Evolutionary conservation across 1,140 invertebrate genomes (phyloP).

Genomic region (Lepidurus couesii): DNA sequence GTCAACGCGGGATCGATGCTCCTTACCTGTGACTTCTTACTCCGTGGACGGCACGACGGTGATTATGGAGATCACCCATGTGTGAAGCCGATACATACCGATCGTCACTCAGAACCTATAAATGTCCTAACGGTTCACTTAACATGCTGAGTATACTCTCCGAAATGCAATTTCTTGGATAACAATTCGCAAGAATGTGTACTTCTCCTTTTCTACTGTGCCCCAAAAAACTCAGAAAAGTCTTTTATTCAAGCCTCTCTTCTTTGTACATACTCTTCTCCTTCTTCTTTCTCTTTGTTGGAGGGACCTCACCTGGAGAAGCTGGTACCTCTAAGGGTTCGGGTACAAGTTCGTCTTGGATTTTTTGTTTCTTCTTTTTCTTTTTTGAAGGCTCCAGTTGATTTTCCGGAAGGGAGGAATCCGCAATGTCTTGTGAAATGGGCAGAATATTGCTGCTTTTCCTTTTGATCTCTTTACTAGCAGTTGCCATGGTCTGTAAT

Average conservation of each 20-base stretch:
- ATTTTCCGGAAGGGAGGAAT: not conserved
- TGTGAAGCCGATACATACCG: not conserved
- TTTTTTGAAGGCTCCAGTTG: constrained; percentile 22
- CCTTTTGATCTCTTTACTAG: not conserved
- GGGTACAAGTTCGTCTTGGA: not conserved
- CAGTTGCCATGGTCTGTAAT: not conserved
- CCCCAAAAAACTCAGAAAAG: not conserved
- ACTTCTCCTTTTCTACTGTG: not conserved
- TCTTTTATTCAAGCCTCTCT: not conserved
- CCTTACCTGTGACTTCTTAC: not conserved
- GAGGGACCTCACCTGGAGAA: not conserved
- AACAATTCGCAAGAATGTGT: not conserved
- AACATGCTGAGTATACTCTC: too few species aligned
- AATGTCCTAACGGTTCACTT: too few species aligned
- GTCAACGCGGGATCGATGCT: not conserved
- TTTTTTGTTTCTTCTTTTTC: constrained; percentile 26
- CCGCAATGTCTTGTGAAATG: not conserved
- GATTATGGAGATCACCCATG: constrained; percentile 6
- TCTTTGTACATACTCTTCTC: not conserved
- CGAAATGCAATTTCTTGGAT: too few species aligned
- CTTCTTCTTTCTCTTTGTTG: not conserved
- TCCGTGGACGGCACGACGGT: not conserved
- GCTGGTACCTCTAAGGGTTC: not conserved
- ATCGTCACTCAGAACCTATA: too few species aligned
- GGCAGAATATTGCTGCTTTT: not conserved